phyloP scores from a whole-genome alignment of 2,888 invertebrate species.

The Harpagoxenus sublaevis region DNA sequence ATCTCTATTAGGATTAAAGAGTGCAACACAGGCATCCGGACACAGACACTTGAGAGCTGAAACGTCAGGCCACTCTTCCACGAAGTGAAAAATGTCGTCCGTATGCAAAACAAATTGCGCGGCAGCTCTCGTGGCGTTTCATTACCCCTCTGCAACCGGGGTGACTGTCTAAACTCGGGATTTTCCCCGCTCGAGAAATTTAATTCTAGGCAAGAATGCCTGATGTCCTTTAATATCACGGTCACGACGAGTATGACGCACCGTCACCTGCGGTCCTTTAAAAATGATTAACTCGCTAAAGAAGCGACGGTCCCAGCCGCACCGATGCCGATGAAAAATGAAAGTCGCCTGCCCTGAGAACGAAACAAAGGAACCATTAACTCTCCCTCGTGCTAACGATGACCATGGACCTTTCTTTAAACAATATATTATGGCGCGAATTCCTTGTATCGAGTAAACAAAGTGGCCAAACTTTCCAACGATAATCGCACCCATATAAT shows the following conservation, averaged over 20 bases:
- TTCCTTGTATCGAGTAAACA: slow-evolving; percentile 19
- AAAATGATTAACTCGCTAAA: slow-evolving; percentile 83
- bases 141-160: slow-evolving; percentile 71
- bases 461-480: neutral
- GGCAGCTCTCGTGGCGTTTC: slow-evolving; percentile 72
- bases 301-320: slow-evolving; percentile 53
- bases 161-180: slow-evolving; percentile 22
- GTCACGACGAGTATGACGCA: slow-evolving; percentile 63
- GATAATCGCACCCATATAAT: neutral
- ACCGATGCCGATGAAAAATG: slow-evolving; percentile 81
- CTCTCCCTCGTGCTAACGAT: slow-evolving; percentile 49
- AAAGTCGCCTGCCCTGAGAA: slow-evolving; percentile 58
- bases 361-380: slow-evolving; percentile 55
- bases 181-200: slow-evolving; percentile 72
- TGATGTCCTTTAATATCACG: slow-evolving; percentile 67
- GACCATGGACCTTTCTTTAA: slow-evolving; percentile 42
- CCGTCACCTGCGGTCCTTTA: slow-evolving; percentile 81
- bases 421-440: neutral
- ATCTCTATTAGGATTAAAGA: slow-evolving; percentile 1
- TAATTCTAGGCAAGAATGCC: slow-evolving; percentile 73
- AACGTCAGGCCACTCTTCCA: slow-evolving; percentile 33
- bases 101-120: slow-evolving; percentile 79
- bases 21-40: neutral
- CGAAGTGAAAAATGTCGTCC: slow-evolving; percentile 79
- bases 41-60: neutral